These are phyloP conservation scores for Timema cristinae DNA, from an alignment of 2,888 invertebrate genomes.

Conservation along the genomic window DNA sequence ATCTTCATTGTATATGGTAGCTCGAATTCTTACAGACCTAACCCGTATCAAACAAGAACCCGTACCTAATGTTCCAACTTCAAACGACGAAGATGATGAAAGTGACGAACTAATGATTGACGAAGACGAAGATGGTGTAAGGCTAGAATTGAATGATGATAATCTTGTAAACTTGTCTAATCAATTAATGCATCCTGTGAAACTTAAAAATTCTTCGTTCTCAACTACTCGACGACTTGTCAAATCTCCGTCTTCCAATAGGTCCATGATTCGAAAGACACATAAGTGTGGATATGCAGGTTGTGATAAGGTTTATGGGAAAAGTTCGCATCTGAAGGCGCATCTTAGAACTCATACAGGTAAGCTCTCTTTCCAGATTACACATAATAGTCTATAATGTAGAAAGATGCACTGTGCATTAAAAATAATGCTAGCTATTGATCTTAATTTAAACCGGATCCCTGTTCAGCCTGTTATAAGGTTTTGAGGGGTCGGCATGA, in stretches of 20 bases:
- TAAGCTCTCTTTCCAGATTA: conserved; percentile 37
- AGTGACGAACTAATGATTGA: conserved; percentile 31
- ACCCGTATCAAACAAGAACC: conserved; percentile 55
- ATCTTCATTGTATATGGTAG: conserved; percentile 54
- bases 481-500: no score
- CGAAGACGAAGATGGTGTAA: conserved; percentile 22
- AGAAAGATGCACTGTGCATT: no score
- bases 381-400: no score
- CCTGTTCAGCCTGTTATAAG: no score
- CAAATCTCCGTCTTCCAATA: conserved; percentile 28
- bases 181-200: conserved; percentile 26
- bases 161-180: not conserved
- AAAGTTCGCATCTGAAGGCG: conserved; percentile 62
- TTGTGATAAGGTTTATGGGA: conserved; percentile 60
- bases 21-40: conserved; percentile 58
- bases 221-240: conserved; percentile 20
- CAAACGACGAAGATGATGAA: conserved; percentile 37
- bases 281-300: conserved; percentile 57
- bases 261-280: conserved; percentile 45
- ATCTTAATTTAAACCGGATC: no score
- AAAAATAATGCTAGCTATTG: no score
- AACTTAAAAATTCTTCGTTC: conserved; percentile 21
- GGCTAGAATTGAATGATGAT: not conserved
- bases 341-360: conserved; percentile 63
- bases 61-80: conserved; percentile 48